Evolutionary conservation across 35 echinoderm and acorn worm genomes (phyloP).

Genomic region (Amphiura filiformis): DNA sequence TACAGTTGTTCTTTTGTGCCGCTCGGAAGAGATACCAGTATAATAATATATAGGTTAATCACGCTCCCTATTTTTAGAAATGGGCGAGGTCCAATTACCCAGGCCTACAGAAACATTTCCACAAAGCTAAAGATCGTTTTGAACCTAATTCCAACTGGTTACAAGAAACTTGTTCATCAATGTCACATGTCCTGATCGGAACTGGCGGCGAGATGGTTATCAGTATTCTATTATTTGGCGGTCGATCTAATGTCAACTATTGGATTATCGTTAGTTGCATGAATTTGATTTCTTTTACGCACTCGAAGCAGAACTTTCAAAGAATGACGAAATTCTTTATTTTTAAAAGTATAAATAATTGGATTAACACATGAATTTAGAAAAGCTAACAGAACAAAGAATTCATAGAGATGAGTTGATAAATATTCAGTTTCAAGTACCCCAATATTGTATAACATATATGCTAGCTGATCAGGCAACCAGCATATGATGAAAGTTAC

Average conservation of each 20-base stretch:
- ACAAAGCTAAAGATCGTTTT: too few species aligned
- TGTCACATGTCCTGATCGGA: too few species aligned
- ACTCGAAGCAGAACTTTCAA: background rate
- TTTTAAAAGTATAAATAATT: slow-evolving; percentile 79
- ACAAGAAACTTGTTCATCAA: too few species aligned
- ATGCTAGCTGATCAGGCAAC: slow-evolving; percentile 59
- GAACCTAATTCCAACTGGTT: too few species aligned
- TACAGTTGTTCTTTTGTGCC: too few species aligned
- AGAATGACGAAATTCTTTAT: slow-evolving; percentile 65
- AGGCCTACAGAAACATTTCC: too few species aligned
- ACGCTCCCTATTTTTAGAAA: too few species aligned
- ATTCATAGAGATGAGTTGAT: slow-evolving; percentile 43
- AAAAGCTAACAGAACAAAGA: slow-evolving; percentile 64
- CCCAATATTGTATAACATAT: slow-evolving; percentile 69
- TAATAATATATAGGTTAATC: too few species aligned
- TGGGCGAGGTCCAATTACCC: too few species aligned
- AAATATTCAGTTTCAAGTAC: slow-evolving; percentile 38
- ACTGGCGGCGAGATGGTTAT: too few species aligned
- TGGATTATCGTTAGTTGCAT: background rate
- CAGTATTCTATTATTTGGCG: too few species aligned
- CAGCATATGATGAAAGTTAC: slow-evolving; percentile 85
- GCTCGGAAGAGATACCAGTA: too few species aligned
- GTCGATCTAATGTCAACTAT: background rate
- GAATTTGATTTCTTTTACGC: background rate
- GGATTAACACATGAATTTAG: slow-evolving; percentile 93